Evolutionary conservation across 2,113 vertebrate species (phyloP).

Genomic region (Heterotilapia buettikoferi): DNA sequence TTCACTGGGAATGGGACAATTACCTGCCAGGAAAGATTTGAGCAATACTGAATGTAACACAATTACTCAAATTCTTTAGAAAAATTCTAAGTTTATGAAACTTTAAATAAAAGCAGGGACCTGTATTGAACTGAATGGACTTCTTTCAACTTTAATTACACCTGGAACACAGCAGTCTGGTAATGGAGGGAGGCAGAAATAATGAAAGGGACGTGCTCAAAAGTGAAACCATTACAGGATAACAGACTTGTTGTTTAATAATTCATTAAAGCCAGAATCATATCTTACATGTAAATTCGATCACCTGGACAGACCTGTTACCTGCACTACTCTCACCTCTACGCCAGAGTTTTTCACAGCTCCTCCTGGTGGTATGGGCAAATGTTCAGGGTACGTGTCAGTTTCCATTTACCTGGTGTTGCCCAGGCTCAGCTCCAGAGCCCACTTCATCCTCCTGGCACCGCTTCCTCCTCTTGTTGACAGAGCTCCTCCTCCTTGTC

Average conservation of each 20-base stretch:
- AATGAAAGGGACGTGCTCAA: neutral
- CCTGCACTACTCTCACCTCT: neutral
- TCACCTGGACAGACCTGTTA: neutral
- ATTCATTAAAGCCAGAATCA: neutral
- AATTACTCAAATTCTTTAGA: neutral
- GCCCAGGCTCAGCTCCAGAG: conserved; percentile 70
- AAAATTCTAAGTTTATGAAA: neutral
- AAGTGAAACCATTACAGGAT: neutral
- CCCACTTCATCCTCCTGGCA: conserved; percentile 73
- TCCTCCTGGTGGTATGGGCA: neutral
- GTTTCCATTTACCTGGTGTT: conserved; percentile 62
- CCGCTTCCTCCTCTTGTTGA: conserved; percentile 63
- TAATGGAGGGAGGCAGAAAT: neutral
- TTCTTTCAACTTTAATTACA: neutral
- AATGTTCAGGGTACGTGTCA: fast-evolving
- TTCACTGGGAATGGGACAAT: neutral
- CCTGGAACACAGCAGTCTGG: neutral
- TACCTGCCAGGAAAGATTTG: neutral
- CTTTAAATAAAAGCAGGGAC: neutral
- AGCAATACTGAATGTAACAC: neutral
- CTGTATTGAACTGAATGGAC: neutral
- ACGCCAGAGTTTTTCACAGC: neutral
- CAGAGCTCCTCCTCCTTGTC: conserved; percentile 68
- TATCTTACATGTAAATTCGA: fast-evolving
- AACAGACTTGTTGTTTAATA: neutral